phyloP scores from a whole-genome alignment of 1,140 invertebrate genomes.

The Euwallacea similis region DNA sequence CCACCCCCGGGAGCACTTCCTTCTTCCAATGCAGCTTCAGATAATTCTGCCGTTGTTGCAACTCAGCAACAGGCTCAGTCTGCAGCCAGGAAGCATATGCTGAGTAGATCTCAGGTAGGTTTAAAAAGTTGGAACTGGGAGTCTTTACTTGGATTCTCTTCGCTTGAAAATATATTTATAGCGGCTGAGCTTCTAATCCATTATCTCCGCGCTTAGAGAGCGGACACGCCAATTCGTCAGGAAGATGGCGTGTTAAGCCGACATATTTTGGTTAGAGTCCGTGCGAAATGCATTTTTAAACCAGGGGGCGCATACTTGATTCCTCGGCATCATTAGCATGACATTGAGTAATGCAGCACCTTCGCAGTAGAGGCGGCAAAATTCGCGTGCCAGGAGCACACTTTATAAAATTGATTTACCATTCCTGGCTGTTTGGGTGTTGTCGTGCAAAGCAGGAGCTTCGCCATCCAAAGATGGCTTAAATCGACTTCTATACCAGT shows the following conservation, averaged over 20 bases:
- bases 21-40: slow-evolving; percentile 26
- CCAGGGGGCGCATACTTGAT: background rate
- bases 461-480: background rate
- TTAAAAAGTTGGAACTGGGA: slow-evolving; percentile 3
- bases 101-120: slow-evolving; percentile 63
- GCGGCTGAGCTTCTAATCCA: too few species aligned
- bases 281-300: too few species aligned
- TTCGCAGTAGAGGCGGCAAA: background rate
- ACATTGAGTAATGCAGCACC: slow-evolving; percentile 3
- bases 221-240: too few species aligned
- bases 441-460: background rate
- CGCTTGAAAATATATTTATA: too few species aligned
- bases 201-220: too few species aligned
- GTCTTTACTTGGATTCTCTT: background rate
- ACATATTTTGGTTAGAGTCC: too few species aligned
- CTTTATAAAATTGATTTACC: background rate
- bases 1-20: slow-evolving; percentile 39
- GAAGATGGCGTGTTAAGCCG: too few species aligned
- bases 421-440: background rate
- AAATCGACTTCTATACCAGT: too few species aligned
- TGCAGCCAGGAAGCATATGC: slow-evolving; percentile 56
- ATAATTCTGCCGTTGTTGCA: slow-evolving; percentile 38
- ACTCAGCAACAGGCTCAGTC: slow-evolving; percentile 8
- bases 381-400: background rate
- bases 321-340: slow-evolving; percentile 1